Conservation (phyloP, 2,797 vertebrate species). For the Artibeus lituratus region DNA sequence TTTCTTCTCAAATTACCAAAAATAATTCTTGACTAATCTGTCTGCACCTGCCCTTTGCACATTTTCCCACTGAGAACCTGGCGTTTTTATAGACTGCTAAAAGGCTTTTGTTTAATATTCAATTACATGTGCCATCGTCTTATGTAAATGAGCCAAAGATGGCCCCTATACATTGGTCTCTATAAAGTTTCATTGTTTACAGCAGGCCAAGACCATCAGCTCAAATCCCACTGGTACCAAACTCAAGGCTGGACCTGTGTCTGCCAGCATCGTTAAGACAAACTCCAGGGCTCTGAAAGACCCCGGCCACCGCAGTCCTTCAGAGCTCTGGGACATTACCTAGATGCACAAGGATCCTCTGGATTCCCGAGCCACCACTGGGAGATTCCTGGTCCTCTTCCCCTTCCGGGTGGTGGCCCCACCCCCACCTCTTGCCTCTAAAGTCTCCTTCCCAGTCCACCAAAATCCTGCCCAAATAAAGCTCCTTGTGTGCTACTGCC, state of each 20-base stretch:
- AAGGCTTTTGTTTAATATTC: background rate
- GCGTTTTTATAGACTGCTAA: background rate
- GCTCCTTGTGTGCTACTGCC: background rate
- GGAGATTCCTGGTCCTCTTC: background rate
- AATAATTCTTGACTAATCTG: background rate
- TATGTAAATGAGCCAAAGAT: background rate
- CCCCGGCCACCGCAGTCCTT: background rate
- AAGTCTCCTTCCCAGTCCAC: background rate
- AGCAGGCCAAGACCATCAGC: background rate
- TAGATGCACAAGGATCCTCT: background rate
- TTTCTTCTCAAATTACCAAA: background rate
- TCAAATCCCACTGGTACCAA: background rate
- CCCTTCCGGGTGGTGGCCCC: background rate
- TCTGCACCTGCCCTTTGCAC: background rate
- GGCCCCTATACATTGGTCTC: background rate
- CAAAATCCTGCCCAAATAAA: background rate
- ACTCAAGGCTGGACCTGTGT: background rate
- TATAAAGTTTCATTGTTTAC: background rate
- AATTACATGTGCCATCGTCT: background rate
- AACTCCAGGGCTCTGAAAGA: background rate
- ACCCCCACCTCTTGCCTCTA: background rate
- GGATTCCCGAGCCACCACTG: background rate
- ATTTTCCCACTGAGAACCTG: background rate
- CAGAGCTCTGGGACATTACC: background rate
- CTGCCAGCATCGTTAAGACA: background rate